Evolutionary conservation across 1,140 invertebrate genomes (phyloP), one percentile per base, ranked within the genome.

Genomic region (Telenomus remus): DNA sequence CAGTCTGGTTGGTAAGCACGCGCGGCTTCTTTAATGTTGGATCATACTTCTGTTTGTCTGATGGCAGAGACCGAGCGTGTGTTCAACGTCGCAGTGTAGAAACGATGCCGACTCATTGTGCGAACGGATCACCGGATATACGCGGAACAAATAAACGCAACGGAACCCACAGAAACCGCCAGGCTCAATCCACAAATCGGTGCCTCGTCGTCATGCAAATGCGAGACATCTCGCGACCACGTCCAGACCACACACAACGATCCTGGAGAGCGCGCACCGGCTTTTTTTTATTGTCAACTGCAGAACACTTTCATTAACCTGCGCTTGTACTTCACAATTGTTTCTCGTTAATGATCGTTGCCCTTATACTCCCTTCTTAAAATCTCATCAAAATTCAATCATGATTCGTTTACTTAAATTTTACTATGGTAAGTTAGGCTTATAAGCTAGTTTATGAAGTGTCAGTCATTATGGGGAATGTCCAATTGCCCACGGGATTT

Each of bases 1-100:
- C 57, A 56, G 64, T 50, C 54, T 47, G 35, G 42, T 34, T 37
- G 39, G 46, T 60, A 51, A 56, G 8, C 34, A 16, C 27, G 54
- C 12, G 70, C 74, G 74, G 78, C 66, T 53, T 11, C 78, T 79
- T 79, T 79, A 59, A 77, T 77, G 61, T 79, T 69, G 78, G 75
- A 79, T 79, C 78, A 77, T 79, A 77, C 78, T 79, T 79, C 75
- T 77, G 75, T 79, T 79, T 77, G 78, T 79, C 68, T 59, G 69
- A 57, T 60, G 56, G 59, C 59, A 54, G 54, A 63, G 64, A 71
- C 63, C 50, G 64, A 64, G 69, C 56, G 50, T 60, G 47, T 55
- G 68, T 73, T 74, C 66, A 74, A 27, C 74, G 70, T 74, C 53
- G 69, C 70, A 53, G 13, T 63, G 71, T 48, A 74, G 59, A 77